Evolutionary conservation across 2,888 invertebrate species (phyloP).

Genomic region (Orthosia gothica): DNA sequence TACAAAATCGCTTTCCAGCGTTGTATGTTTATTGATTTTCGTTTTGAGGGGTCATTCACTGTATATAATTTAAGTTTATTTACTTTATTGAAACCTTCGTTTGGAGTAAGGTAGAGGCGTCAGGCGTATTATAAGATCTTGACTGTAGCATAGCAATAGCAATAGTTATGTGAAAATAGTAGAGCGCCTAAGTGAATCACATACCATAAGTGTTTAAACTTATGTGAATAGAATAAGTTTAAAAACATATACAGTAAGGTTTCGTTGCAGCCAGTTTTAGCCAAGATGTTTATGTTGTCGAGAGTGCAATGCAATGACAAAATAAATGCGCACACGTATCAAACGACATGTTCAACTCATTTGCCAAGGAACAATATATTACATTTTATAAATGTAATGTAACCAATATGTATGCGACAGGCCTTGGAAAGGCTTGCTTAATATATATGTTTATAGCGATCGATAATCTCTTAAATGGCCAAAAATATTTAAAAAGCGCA

Average conservation of each 20-base stretch:
- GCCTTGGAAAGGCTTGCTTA: neutral
- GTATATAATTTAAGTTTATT: neutral
- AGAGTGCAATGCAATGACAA: neutral
- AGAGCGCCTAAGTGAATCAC: conserved; percentile 1
- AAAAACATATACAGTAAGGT: neutral
- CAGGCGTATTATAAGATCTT: neutral
- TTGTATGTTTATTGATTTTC: too few relatives aligned
- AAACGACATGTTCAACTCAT: neutral
- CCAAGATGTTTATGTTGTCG: neutral
- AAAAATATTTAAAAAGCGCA: neutral
- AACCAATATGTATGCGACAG: neutral
- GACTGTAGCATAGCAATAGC: neutral
- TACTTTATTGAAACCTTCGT: neutral
- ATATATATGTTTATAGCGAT: too few relatives aligned
- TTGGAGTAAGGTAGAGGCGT: neutral
- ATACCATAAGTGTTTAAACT: too few relatives aligned
- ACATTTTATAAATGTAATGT: neutral
- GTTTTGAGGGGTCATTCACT: neutral
- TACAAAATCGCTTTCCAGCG: too few relatives aligned
- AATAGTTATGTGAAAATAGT: neutral
- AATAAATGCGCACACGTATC: neutral
- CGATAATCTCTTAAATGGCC: too few relatives aligned
- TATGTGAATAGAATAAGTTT: neutral
- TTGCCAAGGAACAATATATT: neutral
- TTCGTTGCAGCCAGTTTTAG: neutral